phyloP scores from a whole-genome alignment of 2,797 vertebrate species.

The Sebastes oblongus region DNA sequence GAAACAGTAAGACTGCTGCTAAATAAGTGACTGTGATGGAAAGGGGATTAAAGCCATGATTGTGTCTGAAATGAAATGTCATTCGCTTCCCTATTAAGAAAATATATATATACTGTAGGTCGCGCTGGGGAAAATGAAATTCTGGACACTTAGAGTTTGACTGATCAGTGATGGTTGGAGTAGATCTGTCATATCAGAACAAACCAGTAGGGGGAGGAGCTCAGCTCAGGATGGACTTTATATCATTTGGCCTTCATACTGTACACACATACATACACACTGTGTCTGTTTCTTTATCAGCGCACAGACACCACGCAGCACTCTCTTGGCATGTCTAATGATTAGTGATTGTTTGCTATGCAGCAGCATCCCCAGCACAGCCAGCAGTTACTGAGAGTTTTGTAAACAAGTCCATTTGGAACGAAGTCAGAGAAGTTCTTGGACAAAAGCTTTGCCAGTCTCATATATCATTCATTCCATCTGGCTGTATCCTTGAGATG shows the following conservation, averaged over 20 bases:
- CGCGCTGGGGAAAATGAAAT: background rate
- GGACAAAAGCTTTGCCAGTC: constrained; percentile 40
- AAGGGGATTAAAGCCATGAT: background rate
- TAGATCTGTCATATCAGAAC: background rate
- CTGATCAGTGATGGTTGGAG: background rate
- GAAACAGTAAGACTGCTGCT: background rate
- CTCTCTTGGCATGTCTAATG: constrained; percentile 23
- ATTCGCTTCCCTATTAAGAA: background rate
- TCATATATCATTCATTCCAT: constrained; percentile 54
- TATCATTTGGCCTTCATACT: background rate
- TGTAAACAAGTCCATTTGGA: constrained; percentile 55
- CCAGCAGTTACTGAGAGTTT: constrained; percentile 33
- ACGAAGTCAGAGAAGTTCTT: constrained; percentile 33
- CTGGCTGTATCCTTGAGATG: constrained; percentile 47
- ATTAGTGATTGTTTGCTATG: constrained; percentile 42
- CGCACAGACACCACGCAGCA: background rate
- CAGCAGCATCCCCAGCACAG: constrained; percentile 6
- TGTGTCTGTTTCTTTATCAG: background rate
- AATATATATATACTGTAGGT: background rate
- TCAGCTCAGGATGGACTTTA: background rate
- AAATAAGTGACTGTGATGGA: background rate
- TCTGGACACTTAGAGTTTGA: background rate
- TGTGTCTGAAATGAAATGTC: background rate
- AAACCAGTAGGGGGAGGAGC: constrained; percentile 12
- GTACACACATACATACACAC: background rate